phyloP scores from a whole-genome alignment of 2,888 invertebrate species.

The Yponomeuta cagnagella region DNA sequence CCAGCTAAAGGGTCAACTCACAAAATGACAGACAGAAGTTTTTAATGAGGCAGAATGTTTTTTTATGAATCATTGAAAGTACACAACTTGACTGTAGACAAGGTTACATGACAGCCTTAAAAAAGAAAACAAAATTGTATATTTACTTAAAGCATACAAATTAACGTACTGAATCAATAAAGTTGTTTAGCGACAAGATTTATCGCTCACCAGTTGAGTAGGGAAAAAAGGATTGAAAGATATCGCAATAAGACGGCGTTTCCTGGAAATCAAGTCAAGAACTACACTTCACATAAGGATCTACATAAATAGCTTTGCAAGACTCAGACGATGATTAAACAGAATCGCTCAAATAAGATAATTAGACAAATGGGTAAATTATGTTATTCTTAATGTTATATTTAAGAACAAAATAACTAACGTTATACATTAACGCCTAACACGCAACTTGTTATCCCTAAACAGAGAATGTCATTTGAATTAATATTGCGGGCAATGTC shows the following conservation, averaged over 20 bases:
- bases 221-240: background rate
- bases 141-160: background rate
- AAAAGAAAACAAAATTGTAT: background rate
- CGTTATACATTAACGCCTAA: too few species aligned
- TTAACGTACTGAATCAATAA: slow-evolving; percentile 9
- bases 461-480: too few species aligned
- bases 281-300: too few species aligned
- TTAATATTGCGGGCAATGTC: too few species aligned
- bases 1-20: background rate
- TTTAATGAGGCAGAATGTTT: background rate
- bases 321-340: too few species aligned
- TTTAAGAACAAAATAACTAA: too few species aligned
- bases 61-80: background rate
- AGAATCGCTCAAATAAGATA: too few species aligned
- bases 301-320: too few species aligned
- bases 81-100: background rate
- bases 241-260: background rate
- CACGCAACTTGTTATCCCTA: too few species aligned
- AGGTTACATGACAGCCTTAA: slow-evolving; percentile 6
- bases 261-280: background rate
- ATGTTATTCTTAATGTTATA: too few species aligned
- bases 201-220: background rate
- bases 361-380: too few species aligned
- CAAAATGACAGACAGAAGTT: background rate
- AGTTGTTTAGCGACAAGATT: slow-evolving; percentile 7